These are phyloP conservation scores for Theristicus caerulescens DNA, from an alignment of 2,113 vertebrate genomes.

Conservation along the genomic window DNA sequence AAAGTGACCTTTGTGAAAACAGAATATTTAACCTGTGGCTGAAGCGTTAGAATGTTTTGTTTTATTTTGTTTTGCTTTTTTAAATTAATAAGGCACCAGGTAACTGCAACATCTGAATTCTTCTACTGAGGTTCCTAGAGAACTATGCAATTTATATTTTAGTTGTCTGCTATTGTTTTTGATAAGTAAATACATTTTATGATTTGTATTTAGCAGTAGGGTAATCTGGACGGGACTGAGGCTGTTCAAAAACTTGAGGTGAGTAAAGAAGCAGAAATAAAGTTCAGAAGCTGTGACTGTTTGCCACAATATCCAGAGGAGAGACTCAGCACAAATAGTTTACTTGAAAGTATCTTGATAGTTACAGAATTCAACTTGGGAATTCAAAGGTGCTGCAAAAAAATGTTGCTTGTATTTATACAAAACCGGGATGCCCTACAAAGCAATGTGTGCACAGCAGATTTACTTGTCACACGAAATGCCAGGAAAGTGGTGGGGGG, in stretches of 20 bases:
- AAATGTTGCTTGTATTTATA: neutral
- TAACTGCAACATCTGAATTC: neutral
- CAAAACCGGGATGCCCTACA: constrained; percentile 19
- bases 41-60: neutral
- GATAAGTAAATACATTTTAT: neutral
- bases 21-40: neutral
- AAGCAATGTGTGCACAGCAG: constrained; percentile 47
- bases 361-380: neutral
- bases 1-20: neutral
- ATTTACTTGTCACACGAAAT: constrained; percentile 62
- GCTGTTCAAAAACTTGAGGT: neutral
- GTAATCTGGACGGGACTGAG: neutral
- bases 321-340: neutral
- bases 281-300: neutral
- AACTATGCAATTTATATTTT: neutral
- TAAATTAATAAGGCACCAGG: neutral
- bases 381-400: constrained; percentile 27
- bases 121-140: neutral
- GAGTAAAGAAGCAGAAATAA: neutral
- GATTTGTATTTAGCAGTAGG: neutral
- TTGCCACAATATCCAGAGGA: neutral
- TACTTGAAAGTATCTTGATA: neutral
- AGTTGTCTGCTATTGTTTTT: neutral
- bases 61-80: neutral
- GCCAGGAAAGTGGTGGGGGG: constrained; percentile 63